phyloP scores from a whole-genome alignment of 2,113 vertebrate species.

The Neodontobutis hainanensis region DNA sequence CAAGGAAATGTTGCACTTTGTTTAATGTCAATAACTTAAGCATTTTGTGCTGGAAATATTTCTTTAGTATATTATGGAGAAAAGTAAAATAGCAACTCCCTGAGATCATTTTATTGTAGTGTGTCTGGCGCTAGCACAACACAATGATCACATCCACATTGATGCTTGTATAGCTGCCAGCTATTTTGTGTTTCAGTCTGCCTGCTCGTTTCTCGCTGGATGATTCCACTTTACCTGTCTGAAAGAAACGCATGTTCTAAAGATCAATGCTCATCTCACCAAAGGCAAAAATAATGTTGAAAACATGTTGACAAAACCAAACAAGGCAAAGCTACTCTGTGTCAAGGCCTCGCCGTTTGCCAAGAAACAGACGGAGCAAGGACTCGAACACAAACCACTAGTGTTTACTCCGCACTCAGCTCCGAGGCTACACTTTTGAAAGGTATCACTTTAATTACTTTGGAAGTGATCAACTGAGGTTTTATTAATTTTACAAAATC shows the following conservation, averaged over 20 bases:
- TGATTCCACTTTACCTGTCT: constrained; percentile 33
- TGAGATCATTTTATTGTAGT: too few relatives aligned
- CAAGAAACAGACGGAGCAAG: constrained; percentile 1
- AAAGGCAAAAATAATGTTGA: constrained; percentile 13
- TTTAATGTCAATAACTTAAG: too few relatives aligned
- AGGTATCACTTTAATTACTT: background rate
- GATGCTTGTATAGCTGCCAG: constrained; percentile 36
- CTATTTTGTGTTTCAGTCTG: constrained; percentile 18
- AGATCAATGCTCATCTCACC: constrained; percentile 30
- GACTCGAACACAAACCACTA: constrained; percentile 5
- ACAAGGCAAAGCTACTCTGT: constrained; percentile 8
- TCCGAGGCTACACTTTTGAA: background rate
- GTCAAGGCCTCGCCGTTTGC: constrained; percentile 9
- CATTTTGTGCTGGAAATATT: too few relatives aligned
- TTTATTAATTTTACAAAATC: background rate
- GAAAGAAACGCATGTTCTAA: constrained; percentile 11
- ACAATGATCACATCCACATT: constrained; percentile 38
- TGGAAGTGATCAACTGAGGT: background rate
- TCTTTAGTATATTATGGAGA: too few relatives aligned
- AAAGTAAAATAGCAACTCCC: too few relatives aligned
- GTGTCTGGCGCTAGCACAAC: constrained; percentile 32
- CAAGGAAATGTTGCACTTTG: too few relatives aligned
- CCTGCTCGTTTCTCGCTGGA: constrained; percentile 9
- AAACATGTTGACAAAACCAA: constrained; percentile 22
- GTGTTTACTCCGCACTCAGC: background rate